Conservation (phyloP, 2,888 invertebrate genomes). For the Dynastes maya region DNA sequence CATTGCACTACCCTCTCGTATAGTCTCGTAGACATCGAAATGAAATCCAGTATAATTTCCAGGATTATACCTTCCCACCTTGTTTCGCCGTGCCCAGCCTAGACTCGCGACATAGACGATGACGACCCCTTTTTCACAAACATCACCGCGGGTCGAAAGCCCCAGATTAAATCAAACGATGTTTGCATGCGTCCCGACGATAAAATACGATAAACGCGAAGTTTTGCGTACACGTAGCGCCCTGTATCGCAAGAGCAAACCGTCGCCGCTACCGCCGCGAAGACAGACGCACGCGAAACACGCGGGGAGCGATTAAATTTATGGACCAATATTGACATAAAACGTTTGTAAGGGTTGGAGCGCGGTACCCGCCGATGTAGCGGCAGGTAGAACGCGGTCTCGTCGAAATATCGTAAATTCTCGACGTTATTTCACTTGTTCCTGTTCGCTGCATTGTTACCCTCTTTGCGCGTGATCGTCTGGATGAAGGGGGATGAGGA, state of each 20-base stretch:
- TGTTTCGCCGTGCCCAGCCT: not conserved
- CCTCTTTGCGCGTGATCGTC: no score
- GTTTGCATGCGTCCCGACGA: slow-evolving; percentile 16
- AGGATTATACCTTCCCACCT: not conserved
- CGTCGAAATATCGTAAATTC: slow-evolving; percentile 5
- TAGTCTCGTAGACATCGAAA: not conserved
- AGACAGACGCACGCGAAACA: slow-evolving; percentile 27
- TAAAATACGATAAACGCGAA: slow-evolving; percentile 27
- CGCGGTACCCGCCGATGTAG: not conserved
- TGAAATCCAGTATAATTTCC: not conserved
- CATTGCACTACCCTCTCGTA: no score
- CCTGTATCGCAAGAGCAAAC: not conserved
- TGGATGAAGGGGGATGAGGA: no score
- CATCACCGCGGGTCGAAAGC: not conserved
- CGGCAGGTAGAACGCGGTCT: no score
- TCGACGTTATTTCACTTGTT: not conserved
- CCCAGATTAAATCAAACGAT: slow-evolving; percentile 34
- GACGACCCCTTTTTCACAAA: slow-evolving; percentile 7
- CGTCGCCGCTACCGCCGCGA: slow-evolving; percentile 10
- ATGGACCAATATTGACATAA: slow-evolving; percentile 32
- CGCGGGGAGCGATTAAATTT: slow-evolving; percentile 27
- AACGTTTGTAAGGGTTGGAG: slow-evolving; percentile 18
- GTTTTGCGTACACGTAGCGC: not conserved
- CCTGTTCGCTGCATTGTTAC: no score
- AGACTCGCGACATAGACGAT: not conserved